Evolutionary conservation across 2,888 invertebrate genomes (phyloP), one percentile per base, ranked within the genome.

Genomic region (Maniola hyperantus): DNA sequence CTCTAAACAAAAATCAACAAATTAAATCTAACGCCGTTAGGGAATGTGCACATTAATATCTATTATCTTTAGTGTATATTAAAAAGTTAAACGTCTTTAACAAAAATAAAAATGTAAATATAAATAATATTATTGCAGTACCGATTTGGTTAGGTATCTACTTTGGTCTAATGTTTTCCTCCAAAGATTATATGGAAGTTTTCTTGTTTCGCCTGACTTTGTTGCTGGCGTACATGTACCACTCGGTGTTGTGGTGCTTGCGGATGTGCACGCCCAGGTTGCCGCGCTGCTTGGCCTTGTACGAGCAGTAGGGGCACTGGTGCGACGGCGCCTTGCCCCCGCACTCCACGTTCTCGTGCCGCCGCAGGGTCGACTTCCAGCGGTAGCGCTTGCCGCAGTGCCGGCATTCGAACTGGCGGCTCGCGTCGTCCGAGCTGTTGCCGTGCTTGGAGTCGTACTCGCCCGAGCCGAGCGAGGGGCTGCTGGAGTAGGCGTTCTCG

Each of bases 321-420:
- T 96, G 96, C 71, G 95, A 94, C 0, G 97, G 97, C 72, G 96
- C 95, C 83, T 97, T 97, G 72, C 96, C 96, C 54, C 96, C 96
- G 87, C 97, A 97, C 87, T 97, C 97, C 71, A 96, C 96, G 91
- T 95, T 96, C 87, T 96, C 96, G 89, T 97, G 97, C 5, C 96
- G 94, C 11, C 96, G 93, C 92, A 97, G 93, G 68, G 97, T 97
- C 60, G 96, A 96, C 89, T 96, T 97, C 97, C 97, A 97, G 77
- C 97, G 94, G 86, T 97, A 97, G 73, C 95, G 94, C 85, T 97
- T 97, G 72, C 97, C 97, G 88, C 97, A 97, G 82, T 96, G 96
- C 61, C 96, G 93, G 81, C 97, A 97, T 59, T 96, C 94, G 86
- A 96, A 97, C 80, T 95, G 95, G 5, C 94, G 88, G 74, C 89